Base-by-base conservation (phyloP, 2,113 vertebrate genomes). In the Oreochromis tanganicae region DNA sequence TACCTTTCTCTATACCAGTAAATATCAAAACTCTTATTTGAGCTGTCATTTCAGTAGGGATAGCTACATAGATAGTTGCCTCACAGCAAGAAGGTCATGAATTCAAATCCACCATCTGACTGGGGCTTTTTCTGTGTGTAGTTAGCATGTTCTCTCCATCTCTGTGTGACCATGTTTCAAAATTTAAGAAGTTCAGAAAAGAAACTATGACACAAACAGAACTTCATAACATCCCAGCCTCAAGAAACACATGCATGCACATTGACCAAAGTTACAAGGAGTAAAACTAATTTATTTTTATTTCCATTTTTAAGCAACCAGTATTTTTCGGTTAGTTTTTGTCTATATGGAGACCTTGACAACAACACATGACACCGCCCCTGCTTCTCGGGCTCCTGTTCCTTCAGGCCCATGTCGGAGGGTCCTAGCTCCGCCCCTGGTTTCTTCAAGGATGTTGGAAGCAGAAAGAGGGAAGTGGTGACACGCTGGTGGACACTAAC, bases 391-490 rank as follows among this genome's bases (percentile, higher is more conserved):
- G 48, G 27, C 43, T 78, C 27, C 27, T 52, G 19, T 36, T 4
- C 21, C 5, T 52, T 19, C 34, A 32, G 32, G 48, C 36, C 24
- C 4, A 6, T 7, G 85, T 9, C 4, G 13, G 56, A 38, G 56
- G 46, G 43, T 14, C 36, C 21, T 41, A 87, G 21, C 94, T 89
- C 95, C 94, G 81, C 95, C 94, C 85, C 54, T 9, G 61, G 75
- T 83, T 6, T 46, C 85, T 10, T 80, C 10, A 27, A 87, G 91
- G 93, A 93, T 89, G 88, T 92, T 80, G 89, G 86, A 82, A 66
- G 80, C 41, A 81, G 71, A 88, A 93, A 94, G 80, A 90, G 95
- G 95, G 93, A 94, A 95, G 93, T 94, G 38, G 59, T 34, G 59
- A 82, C 29, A 80, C 38, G 5, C 54, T 10, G 80, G 63, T 19